phyloP scores from a whole-genome alignment of 1,140 invertebrate species.

The Solenopsis fugax region DNA sequence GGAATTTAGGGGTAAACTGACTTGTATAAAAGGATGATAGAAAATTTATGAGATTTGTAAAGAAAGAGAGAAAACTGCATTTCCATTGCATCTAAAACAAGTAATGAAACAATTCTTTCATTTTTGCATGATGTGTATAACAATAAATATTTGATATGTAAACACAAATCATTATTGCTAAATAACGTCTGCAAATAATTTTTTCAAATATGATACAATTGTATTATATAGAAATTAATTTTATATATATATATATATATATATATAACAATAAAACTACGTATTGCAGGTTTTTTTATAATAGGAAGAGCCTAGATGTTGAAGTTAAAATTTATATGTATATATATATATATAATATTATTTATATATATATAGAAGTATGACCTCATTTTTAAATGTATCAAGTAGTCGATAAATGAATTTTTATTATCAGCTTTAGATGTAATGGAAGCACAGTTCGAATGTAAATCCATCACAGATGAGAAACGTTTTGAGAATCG shows the following conservation, averaged over 20 bases:
- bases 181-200: background rate
- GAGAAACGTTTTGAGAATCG: constrained; percentile 60
- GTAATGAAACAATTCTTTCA: constrained; percentile 42
- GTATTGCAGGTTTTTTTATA: background rate
- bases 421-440: constrained; percentile 49
- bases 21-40: constrained; percentile 42
- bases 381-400: background rate
- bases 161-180: background rate
- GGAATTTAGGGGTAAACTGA: background rate
- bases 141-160: background rate
- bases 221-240: background rate
- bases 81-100: constrained; percentile 69
- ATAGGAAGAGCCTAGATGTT: background rate
- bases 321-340: background rate
- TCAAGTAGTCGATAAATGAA: constrained; percentile 41
- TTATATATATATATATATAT: too few relatives aligned
- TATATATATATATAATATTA: background rate
- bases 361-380: background rate
- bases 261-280: background rate
- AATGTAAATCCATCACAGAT: constrained; percentile 49
- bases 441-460: constrained; percentile 58
- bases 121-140: constrained; percentile 6
- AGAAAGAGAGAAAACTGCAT: constrained; percentile 19
- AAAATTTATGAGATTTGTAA: constrained; percentile 55
- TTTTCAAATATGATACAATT: background rate